Base-by-base conservation (phyloP, 2,113 vertebrate species). In the Malurus elegans region DNA sequence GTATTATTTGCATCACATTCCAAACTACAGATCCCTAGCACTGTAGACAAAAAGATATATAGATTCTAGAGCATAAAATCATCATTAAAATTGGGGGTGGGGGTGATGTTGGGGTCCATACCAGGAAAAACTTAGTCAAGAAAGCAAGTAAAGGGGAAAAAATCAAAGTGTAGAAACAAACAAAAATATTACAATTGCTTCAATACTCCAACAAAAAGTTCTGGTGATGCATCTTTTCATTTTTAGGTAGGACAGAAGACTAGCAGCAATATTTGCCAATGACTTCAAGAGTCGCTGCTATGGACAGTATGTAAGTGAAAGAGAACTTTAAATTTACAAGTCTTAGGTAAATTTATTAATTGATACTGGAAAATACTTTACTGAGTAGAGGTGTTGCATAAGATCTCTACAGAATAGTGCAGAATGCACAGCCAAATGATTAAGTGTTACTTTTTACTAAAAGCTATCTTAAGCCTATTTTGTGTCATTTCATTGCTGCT, bases 51-150 rank as follows among this genome's bases (percentile, higher is more conserved):
- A 21, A 54, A 21, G 3, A 38, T 14, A 40, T 5, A 56, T 2
- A 58, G 20, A 64, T 50, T 50, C 13, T 48, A 75, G 67, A 81
- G 6, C 9, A 57, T 8, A 45, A 62, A 51, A 26, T 26, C 12
- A 53, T 9, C 54, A 45, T 4, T 8, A 67, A 40, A 86, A 69
- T 8, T 12, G 12, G 3, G 4, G 9, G 5, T 8, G 18, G 53
- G 14, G 6, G 36, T 7, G 5, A 17, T 6, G 16, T 0, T 0
- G 11, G 26, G 57, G 50, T 9, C 26, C 31, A 75, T 51, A 28
- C 15, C 24, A 36, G 31, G 14, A 47, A 29, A 42, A 53, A n/a
- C 5, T 40, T 76, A 21, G 32, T 23, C 6, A 47, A 18, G 7
- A 3, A 36, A 69, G 67, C 1, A 79, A 65, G 21, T n/a, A 31